phyloP scores from a whole-genome alignment of 1,140 invertebrate species.

The Protaetia brevitarsis region DNA sequence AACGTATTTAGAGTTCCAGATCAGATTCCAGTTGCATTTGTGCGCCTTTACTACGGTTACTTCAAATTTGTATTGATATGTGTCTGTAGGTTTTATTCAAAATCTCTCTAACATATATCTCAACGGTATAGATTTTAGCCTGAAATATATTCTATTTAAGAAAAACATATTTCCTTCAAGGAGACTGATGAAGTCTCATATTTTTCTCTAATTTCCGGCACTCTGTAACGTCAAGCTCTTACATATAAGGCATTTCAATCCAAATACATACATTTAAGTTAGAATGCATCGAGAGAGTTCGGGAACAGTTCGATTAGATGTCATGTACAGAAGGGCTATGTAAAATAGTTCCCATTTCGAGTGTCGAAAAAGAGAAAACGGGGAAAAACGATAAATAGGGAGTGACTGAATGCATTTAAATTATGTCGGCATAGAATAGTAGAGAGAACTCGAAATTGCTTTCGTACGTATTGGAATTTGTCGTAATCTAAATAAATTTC shows the following conservation, averaged over 20 bases:
- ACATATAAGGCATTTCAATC: neutral
- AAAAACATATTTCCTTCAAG: no score
- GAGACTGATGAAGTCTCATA: no score
- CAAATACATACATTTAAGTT: neutral
- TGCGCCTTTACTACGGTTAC: no score
- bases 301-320: conserved; percentile 21
- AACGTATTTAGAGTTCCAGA: no score
- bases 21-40: no score
- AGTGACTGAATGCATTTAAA: conserved; percentile 15
- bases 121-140: no score
- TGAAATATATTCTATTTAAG: no score
- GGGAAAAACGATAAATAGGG: conserved; percentile 11
- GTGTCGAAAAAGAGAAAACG: neutral
- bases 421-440: conserved; percentile 10
- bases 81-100: no score
- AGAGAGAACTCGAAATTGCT: conserved; percentile 1
- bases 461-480: conserved; percentile 17
- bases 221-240: no score
- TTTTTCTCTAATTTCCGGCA: no score
- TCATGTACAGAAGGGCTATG: conserved; percentile 20
- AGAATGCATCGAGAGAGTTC: conserved; percentile 19
- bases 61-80: no score
- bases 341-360: conserved; percentile 23
- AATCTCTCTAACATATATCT: no score
- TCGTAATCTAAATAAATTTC: neutral